Conservation (phyloP, 2,113 vertebrate genomes). For the Pygoscelis antarcticus region DNA sequence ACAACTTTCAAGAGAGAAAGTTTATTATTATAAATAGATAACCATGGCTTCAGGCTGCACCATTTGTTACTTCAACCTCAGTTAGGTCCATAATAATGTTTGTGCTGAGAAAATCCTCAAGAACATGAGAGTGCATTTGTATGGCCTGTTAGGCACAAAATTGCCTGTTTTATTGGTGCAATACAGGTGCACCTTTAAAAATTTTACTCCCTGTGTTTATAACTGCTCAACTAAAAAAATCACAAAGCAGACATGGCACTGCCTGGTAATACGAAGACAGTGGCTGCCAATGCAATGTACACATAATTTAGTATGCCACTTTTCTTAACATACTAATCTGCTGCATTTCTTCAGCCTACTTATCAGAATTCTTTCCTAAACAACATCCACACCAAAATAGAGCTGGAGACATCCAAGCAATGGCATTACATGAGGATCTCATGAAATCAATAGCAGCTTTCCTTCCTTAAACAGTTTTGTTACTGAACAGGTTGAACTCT, state of each 20-base stretch:
- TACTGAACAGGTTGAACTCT: background rate
- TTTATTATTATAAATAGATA: slow-evolving; percentile 44
- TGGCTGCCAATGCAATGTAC: background rate
- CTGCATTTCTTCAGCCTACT: background rate
- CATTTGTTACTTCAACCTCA: slow-evolving; percentile 35
- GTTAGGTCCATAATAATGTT: slow-evolving; percentile 11
- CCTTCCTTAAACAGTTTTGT: background rate
- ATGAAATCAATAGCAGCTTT: background rate
- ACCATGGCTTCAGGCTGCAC: background rate
- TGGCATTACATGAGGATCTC: background rate
- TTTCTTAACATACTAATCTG: background rate
- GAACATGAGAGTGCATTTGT: slow-evolving; percentile 31
- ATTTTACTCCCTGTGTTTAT: slow-evolving; percentile 27
- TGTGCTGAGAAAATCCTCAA: slow-evolving; percentile 39
- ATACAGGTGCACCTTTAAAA: slow-evolving; percentile 13
- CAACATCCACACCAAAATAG: background rate
- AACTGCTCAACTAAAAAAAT: background rate
- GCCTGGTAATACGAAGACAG: background rate
- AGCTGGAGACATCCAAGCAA: background rate
- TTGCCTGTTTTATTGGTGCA: slow-evolving; percentile 27
- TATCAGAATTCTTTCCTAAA: background rate
- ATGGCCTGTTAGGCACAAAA: slow-evolving; percentile 49
- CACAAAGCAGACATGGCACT: background rate
- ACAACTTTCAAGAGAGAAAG: slow-evolving; percentile 10
- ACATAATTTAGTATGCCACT: background rate